Conservation (phyloP, 1,140 invertebrate genomes). For the Chironomus tepperi region DNA sequence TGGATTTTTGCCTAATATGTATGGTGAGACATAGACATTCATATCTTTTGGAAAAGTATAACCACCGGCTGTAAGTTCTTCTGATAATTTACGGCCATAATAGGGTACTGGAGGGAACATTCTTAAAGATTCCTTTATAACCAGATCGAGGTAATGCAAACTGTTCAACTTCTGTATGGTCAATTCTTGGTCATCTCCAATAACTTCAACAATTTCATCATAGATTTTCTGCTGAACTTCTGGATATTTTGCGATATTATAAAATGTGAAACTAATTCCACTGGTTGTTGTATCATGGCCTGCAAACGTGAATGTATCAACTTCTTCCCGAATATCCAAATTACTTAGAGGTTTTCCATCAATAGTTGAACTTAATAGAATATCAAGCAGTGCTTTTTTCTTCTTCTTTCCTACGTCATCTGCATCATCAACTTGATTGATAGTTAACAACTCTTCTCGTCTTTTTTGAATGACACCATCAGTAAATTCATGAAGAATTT, state of each 20-base stretch:
- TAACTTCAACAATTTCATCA: slow-evolving; percentile 48
- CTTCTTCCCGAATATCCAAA: slow-evolving; percentile 58
- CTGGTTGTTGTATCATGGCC: slow-evolving; percentile 57
- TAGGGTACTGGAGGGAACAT: slow-evolving; percentile 54
- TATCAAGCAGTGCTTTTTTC: slow-evolving; percentile 56
- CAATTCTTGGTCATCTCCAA: slow-evolving; percentile 40
- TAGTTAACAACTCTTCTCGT: slow-evolving; percentile 22
- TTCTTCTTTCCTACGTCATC: slow-evolving; percentile 36
- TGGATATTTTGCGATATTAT: slow-evolving; percentile 45
- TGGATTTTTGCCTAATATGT: slow-evolving; percentile 35
- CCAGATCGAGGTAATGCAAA: slow-evolving; percentile 53
- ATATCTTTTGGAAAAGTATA: not conserved
- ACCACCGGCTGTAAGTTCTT: slow-evolving; percentile 32
- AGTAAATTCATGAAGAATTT: slow-evolving; percentile 35
- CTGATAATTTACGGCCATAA: slow-evolving; percentile 40
- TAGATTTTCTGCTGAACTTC: slow-evolving; percentile 50
- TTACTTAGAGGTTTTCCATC: slow-evolving; percentile 48
- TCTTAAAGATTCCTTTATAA: slow-evolving; percentile 52
- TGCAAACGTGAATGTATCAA: slow-evolving; percentile 71
- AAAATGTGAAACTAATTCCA: slow-evolving; percentile 47
- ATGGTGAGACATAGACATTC: not conserved
- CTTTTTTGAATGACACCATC: slow-evolving; percentile 33
- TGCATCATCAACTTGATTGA: slow-evolving; percentile 24
- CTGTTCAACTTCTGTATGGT: slow-evolving; percentile 43
- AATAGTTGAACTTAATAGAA: slow-evolving; percentile 51